Conservation (phyloP, 2,113 vertebrate species). For the Chamaea fasciata region DNA sequence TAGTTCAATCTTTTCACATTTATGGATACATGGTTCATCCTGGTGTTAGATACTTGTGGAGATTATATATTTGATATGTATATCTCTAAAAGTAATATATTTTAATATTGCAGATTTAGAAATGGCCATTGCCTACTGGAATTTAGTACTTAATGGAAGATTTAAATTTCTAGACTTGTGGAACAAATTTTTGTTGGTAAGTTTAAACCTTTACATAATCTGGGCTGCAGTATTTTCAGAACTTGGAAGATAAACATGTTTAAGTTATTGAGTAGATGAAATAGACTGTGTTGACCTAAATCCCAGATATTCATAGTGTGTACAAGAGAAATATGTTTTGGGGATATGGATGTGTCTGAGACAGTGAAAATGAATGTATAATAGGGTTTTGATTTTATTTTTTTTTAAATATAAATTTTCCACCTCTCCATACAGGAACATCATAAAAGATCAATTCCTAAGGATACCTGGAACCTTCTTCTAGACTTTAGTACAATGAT, state of each 20-base stretch:
- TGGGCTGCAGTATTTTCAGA: slow-evolving; percentile 8
- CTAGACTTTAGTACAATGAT: slow-evolving; percentile 89
- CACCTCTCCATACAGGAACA: slow-evolving; percentile 73
- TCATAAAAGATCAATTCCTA: slow-evolving; percentile 88
- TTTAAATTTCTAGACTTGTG: slow-evolving; percentile 92
- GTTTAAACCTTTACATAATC: slow-evolving; percentile 59
- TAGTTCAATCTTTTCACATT: not conserved
- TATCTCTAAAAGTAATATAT: slow-evolving; percentile 58
- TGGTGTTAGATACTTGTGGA: not conserved
- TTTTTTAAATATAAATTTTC: not conserved
- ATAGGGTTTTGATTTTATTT: not conserved
- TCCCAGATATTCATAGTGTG: not conserved
- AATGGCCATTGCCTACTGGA: slow-evolving; percentile 90
- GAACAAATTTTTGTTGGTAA: slow-evolving; percentile 92
- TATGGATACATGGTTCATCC: not conserved
- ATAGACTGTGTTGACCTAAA: not conserved
- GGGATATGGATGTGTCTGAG: not conserved
- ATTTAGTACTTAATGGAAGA: slow-evolving; percentile 89
- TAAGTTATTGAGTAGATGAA: not conserved
- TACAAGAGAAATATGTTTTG: not conserved
- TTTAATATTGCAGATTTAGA: slow-evolving; percentile 85
- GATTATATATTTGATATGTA: slow-evolving; percentile 24
- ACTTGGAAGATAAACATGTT: not conserved
- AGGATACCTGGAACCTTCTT: slow-evolving; percentile 87
- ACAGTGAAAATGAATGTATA: not conserved